Evolutionary conservation across 2,113 vertebrate species (phyloP).

Genomic region (Zosterops pallidus): DNA sequence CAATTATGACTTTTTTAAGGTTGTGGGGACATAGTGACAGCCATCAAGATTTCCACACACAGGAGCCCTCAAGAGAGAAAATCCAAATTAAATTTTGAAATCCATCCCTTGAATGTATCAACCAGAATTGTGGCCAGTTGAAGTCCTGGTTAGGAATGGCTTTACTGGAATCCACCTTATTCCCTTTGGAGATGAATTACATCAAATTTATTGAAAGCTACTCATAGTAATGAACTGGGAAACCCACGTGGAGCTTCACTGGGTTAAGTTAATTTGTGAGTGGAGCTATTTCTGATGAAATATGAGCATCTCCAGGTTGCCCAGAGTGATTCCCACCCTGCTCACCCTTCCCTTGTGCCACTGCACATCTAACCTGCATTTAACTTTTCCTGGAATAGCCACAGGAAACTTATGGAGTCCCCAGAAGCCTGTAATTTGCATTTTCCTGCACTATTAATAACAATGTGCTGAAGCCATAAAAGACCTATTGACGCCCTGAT

Average conservation of each 20-base stretch:
- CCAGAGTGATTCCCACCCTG: not conserved
- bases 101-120: not conserved
- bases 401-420: not conserved
- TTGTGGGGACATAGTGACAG: not conserved
- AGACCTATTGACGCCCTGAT: slow-evolving; percentile 3
- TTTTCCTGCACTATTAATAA: slow-evolving; percentile 15
- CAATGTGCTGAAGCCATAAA: not conserved
- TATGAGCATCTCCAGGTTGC: not conserved
- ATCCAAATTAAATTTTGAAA: not conserved
- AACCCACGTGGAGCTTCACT: not conserved
- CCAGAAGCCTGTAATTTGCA: not conserved
- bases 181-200: not conserved
- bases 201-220: not conserved
- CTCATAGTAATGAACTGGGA: not conserved
- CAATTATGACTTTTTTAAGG: not conserved
- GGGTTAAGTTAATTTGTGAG: not conserved
- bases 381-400: not conserved
- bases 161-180: not conserved
- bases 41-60: not conserved
- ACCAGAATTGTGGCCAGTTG: not conserved
- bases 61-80: not conserved
- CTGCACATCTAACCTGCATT: not conserved
- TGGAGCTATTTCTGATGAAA: not conserved
- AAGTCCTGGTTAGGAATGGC: not conserved
- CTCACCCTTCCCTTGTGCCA: not conserved